These are phyloP conservation scores for Alouatta palliata DNA, from an alignment of 2,113 vertebrate species.

Conservation along the genomic window DNA sequence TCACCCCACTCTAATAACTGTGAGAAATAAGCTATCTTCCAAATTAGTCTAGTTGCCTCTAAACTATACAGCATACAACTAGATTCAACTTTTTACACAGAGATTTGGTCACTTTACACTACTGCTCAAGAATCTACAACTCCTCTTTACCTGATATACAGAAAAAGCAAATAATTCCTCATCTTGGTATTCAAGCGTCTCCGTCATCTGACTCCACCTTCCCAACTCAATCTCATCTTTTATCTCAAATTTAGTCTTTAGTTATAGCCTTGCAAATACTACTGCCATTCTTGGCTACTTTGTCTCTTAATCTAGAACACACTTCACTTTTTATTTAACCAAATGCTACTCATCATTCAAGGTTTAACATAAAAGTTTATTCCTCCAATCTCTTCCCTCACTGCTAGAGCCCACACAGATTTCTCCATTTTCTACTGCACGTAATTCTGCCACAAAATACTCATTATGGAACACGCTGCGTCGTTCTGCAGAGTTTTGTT, in stretches of 20 bases:
- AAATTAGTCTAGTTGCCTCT: neutral
- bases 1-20: neutral
- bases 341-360: neutral
- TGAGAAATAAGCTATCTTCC: neutral
- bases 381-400: neutral
- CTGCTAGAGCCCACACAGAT: neutral
- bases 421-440: neutral
- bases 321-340: neutral
- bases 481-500: constrained; percentile 6
- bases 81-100: neutral
- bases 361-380: neutral
- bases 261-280: neutral
- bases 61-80: neutral
- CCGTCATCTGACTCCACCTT: neutral
- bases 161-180: neutral
- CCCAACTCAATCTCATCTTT: neutral
- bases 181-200: neutral
- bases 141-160: neutral
- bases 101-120: neutral
- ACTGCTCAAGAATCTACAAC: neutral
- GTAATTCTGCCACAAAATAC: neutral
- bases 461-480: neutral
- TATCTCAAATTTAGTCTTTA: neutral
- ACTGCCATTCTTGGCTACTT: neutral
- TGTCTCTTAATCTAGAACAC: neutral